These are phyloP conservation scores for Pseudorectes ferrugineus DNA, from an alignment of 2,113 vertebrate genomes.

Conservation along the genomic window DNA sequence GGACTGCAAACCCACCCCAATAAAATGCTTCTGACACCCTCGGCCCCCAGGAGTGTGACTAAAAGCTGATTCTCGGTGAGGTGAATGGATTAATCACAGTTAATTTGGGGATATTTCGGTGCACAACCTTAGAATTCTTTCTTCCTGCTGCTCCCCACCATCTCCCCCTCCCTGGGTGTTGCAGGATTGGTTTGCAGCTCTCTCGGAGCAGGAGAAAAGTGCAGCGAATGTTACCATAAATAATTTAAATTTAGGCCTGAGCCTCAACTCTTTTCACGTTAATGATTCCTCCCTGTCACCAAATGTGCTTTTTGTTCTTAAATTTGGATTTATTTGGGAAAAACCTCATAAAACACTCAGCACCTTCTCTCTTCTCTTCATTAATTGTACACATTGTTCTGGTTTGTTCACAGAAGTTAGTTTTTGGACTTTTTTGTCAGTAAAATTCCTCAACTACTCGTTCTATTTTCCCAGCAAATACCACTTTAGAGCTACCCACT, in stretches of 20 bases:
- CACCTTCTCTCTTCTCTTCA: background rate
- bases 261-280: background rate
- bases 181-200: background rate
- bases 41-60: background rate
- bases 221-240: background rate
- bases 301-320: background rate
- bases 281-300: background rate
- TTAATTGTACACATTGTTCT: background rate
- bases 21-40: background rate
- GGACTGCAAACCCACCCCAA: background rate
- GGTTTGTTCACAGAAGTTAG: background rate
- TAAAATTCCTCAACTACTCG: background rate
- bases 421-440: background rate
- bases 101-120: background rate
- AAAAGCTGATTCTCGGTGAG: background rate
- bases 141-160: background rate
- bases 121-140: background rate
- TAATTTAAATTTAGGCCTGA: background rate
- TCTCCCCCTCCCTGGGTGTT: background rate
- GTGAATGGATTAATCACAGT: background rate
- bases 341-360: background rate
- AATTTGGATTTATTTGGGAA: background rate
- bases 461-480: background rate
- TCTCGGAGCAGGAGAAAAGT: background rate
- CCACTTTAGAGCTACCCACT: background rate